Percentiles rank a stretch among this genome's conserved stretches.
Evolutionary conservation across 2,888 invertebrate genomes (phyloP).

Genomic region (Callosobruchus maculatus): DNA sequence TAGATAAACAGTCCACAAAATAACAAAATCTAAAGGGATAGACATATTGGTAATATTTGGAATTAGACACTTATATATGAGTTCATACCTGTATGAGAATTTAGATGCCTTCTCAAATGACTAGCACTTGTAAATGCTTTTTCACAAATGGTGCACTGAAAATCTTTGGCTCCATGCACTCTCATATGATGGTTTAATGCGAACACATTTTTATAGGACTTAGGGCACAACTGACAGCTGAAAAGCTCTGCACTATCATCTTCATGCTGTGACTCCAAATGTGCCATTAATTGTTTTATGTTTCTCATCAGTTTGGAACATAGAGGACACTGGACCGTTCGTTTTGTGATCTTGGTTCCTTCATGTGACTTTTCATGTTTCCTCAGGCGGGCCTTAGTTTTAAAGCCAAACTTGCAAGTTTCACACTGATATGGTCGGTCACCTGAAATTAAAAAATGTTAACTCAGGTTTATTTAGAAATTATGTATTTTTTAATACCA

Average conservation of each 20-base stretch:
- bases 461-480: too few species aligned
- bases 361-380: conserved; percentile 39
- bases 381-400: conserved; percentile 38
- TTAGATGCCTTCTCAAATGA: conserved; percentile 39
- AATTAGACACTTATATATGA: too few species aligned
- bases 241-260: conserved; percentile 29
- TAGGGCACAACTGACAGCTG: conserved; percentile 37
- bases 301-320: conserved; percentile 37
- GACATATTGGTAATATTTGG: too few species aligned
- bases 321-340: conserved; percentile 34
- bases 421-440: conserved; percentile 40
- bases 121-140: conserved; percentile 37
- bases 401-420: conserved; percentile 40
- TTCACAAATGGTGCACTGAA: conserved; percentile 38
- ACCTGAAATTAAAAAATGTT: conserved; percentile 21
- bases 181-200: conserved; percentile 35
- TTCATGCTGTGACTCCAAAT: conserved; percentile 34
- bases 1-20: too few species aligned
- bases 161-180: conserved; percentile 30
- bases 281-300: conserved; percentile 33
- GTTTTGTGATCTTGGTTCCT: conserved; percentile 26
- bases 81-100: conserved; percentile 37
- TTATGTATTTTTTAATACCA: too few species aligned
- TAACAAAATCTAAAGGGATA: too few species aligned
- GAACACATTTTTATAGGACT: conserved; percentile 34